A percentile compares a stretch with the other conserved stretches of the same genome.
Conservation (phyloP, 2,113 vertebrate species). For the Hypanus sabinus region DNA sequence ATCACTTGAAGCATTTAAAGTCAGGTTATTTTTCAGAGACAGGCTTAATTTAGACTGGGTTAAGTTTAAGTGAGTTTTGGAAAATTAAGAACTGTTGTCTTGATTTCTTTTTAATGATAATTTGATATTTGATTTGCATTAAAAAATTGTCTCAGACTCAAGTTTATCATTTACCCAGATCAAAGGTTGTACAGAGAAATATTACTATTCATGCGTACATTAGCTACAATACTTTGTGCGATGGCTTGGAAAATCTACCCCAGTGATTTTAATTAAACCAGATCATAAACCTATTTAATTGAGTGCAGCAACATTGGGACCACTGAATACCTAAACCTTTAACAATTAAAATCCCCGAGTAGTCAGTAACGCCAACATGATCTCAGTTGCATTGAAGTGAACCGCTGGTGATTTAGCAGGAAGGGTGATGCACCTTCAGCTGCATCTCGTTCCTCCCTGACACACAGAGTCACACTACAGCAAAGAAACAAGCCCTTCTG, state of each 20-base stretch:
- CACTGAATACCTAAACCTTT: not conserved
- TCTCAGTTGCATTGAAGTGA: not conserved
- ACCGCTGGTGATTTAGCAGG: not conserved
- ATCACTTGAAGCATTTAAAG: not conserved
- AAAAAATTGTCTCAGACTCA: not conserved
- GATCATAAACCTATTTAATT: constrained; percentile 18
- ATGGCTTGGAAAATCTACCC: not conserved
- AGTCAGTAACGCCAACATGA: not conserved
- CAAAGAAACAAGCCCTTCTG: too few relatives aligned
- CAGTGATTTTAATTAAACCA: not conserved
- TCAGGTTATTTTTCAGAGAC: not conserved
- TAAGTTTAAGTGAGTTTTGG: not conserved
- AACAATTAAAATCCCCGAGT: not conserved
- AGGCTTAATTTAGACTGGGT: not conserved
- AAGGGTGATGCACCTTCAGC: not conserved
- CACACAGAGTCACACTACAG: too few relatives aligned
- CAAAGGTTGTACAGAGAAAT: not conserved
- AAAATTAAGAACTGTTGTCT: not conserved
- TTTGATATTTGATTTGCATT: not conserved
- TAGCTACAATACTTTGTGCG: not conserved
- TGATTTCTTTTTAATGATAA: not conserved
- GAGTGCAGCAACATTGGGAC: not conserved
- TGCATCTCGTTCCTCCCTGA: too few relatives aligned
- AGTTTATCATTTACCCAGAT: not conserved
- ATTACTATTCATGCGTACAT: not conserved